Base-by-base conservation (phyloP, 2,797 vertebrate species). In the Danio tinwini region DNA sequence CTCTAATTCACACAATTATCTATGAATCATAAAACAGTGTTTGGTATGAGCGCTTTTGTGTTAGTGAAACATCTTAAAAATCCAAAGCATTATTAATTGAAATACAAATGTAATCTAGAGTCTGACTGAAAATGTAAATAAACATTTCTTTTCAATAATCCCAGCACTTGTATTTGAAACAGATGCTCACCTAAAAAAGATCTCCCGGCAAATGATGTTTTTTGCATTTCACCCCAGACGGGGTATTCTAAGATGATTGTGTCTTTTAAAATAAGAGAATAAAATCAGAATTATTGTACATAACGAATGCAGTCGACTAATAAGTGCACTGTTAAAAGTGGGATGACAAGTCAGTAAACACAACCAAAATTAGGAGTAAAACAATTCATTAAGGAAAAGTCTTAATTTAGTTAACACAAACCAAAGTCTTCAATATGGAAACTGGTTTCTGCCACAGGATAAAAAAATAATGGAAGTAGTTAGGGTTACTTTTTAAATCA, bases 291-390 rank as follows among this genome's bases (percentile, higher is more conserved):
- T 29, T 72, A 11, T 53, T 52, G 55, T 13, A 67, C 49, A 53
- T 49, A 40, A 39, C 37, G 13, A 58, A 39, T 70, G 44, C 14
- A 61, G 63, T 74, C 13, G 47, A 78, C 10, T 19, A 17, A 6
- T 45, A 63, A 52, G 19, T 29, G 21, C 44, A 44, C 17, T 19
- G 42, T 72, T 44, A 73, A 77, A 56, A 50, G 59, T 19, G 21
- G 73, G 21, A 76, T 72, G 65, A 19, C 64, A 68, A 58, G 17
- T 67, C 37, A 40, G 55, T 77, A n/a, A 61, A 61, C 63, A 52
- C 12, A 53, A 68, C 11, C 37, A 45, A 47, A 37, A 49, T 79
- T n/a, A 70, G 56, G 39, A 61, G 29, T 50, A 53, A 29, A 52
- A 55, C 11, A 68, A 73, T 79, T 65, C n/a, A 50, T n/a, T 39